Conservation (phyloP, 2,888 invertebrate species). For the Drosophila diplacantha region DNA sequence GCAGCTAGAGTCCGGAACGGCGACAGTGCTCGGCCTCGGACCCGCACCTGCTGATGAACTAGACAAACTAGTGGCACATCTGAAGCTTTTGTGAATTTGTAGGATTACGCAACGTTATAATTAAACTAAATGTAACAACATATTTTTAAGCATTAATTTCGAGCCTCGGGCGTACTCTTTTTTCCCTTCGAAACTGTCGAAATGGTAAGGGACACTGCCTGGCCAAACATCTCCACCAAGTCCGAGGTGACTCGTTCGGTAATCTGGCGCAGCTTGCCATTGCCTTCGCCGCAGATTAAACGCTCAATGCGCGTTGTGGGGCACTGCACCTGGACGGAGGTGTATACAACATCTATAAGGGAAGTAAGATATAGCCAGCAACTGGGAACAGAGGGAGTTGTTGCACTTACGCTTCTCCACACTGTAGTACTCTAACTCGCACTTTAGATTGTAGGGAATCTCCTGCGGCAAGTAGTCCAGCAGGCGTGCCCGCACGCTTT, state of each 20-base stretch:
- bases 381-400: not conserved
- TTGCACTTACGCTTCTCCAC: constrained; percentile 79
- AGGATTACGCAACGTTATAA: constrained; percentile 28
- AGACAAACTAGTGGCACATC: constrained; percentile 82
- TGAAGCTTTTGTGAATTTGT: constrained; percentile 79
- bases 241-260: constrained; percentile 82
- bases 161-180: constrained; percentile 13
- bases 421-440: constrained; percentile 83
- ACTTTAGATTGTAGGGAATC: constrained; percentile 88
- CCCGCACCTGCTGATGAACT: constrained; percentile 81
- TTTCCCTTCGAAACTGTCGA: constrained; percentile 60
- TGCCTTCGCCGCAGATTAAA: constrained; percentile 83
- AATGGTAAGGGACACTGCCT: constrained; percentile 78
- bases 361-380: not conserved
- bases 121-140: constrained; percentile 12
- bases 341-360: constrained; percentile 79
- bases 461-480: constrained; percentile 90
- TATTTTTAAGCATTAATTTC: constrained; percentile 2
- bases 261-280: constrained; percentile 85
- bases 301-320: constrained; percentile 82
- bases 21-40: constrained; percentile 86
- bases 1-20: constrained; percentile 83
- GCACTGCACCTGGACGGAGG: constrained; percentile 82
- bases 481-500: constrained; percentile 89
- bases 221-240: constrained; percentile 82